A percentile compares a stretch with the other conserved stretches of the same genome.
phyloP scores from a whole-genome alignment of 2,888 invertebrate genomes.

The Leptopilina myrica region DNA sequence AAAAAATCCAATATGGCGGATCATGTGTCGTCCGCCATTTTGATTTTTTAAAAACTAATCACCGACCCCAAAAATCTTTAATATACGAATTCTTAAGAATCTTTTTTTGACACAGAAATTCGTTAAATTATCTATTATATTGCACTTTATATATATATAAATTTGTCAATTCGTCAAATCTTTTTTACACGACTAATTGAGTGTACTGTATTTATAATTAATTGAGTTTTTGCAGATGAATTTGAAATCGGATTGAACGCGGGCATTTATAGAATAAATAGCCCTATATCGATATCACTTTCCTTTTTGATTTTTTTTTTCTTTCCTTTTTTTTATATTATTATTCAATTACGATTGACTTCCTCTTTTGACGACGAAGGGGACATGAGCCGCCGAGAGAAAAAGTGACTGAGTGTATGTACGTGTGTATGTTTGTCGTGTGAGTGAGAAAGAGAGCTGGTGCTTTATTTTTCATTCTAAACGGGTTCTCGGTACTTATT shows the following conservation, averaged over 20 bases:
- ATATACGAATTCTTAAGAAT: too few relatives aligned
- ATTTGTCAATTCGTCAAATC: not conserved
- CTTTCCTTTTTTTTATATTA: too few relatives aligned
- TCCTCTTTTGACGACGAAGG: not conserved
- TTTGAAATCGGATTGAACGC: conserved; percentile 2
- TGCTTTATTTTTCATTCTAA: conserved; percentile 34
- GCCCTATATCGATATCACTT: conserved; percentile 21
- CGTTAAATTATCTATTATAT: too few relatives aligned
- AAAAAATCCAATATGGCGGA: too few relatives aligned
- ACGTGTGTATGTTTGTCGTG: too few relatives aligned
- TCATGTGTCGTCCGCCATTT: too few relatives aligned
- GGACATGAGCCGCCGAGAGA: conserved; percentile 2
- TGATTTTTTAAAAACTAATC: too few relatives aligned
- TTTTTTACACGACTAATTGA: not conserved
- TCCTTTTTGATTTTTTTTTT: not conserved
- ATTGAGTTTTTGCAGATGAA: not conserved
- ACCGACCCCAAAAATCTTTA: too few relatives aligned
- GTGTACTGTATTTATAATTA: conserved; percentile 9
- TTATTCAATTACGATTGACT: conserved; percentile 36
- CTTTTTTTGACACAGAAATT: too few relatives aligned
- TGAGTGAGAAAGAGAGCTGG: not conserved
- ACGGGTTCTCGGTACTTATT: conserved; percentile 34
- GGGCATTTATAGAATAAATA: not conserved
- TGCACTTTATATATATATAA: not conserved
- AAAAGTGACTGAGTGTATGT: too few relatives aligned